phyloP scores from a whole-genome alignment of 2,888 invertebrate species.

The Eretmocerus hayati region DNA sequence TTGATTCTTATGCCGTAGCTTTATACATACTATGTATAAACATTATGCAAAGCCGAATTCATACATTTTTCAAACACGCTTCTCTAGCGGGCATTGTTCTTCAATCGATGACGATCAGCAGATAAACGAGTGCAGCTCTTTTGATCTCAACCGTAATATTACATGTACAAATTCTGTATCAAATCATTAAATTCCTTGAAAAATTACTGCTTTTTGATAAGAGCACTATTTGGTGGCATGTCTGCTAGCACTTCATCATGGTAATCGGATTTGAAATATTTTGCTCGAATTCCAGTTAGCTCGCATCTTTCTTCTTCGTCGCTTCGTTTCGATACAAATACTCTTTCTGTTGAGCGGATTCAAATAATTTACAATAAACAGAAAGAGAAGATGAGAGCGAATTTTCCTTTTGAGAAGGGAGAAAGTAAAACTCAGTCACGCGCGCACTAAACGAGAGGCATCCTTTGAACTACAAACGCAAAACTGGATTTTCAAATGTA shows the following conservation, averaged over 20 bases:
- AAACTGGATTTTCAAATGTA: constrained; percentile 44
- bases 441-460: constrained; percentile 46
- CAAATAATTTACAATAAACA: constrained; percentile 20
- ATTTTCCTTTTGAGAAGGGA: constrained; percentile 18
- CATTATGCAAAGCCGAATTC: constrained; percentile 46
- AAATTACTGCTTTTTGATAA: neutral
- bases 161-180: constrained; percentile 8
- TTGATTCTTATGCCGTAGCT: constrained; percentile 41
- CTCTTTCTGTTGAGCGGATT: constrained; percentile 14
- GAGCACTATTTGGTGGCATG: constrained; percentile 13
- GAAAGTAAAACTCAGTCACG: constrained; percentile 43
- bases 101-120: constrained; percentile 11
- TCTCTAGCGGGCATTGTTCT: constrained; percentile 36
- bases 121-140: constrained; percentile 15
- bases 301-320: constrained; percentile 15
- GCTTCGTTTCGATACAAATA: constrained; percentile 15
- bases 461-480: constrained; percentile 46
- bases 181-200: neutral
- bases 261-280: constrained; percentile 17
- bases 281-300: constrained; percentile 19
- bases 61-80: constrained; percentile 42
- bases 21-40: constrained; percentile 48
- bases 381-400: constrained; percentile 23
- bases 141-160: too few relatives aligned
- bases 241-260: constrained; percentile 8